These are phyloP conservation scores for Diuraphis noxia DNA, from an alignment of 1,140 invertebrate genomes.

Conservation along the genomic window DNA sequence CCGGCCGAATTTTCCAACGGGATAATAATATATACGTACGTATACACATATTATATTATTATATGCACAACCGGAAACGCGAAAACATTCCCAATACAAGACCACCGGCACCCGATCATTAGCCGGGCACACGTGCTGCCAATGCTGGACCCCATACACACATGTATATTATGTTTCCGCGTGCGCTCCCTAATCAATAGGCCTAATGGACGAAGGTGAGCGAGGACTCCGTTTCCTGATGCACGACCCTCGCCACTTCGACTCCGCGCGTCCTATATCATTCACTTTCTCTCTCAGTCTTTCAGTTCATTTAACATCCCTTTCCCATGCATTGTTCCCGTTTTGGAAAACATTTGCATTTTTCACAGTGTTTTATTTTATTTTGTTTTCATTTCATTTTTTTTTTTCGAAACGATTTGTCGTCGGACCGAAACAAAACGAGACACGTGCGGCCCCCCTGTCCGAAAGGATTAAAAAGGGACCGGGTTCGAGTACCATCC, in stretches of 20 bases:
- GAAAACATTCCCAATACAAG: slow-evolving; percentile 51
- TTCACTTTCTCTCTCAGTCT: slow-evolving; percentile 11
- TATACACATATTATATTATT: too few species aligned
- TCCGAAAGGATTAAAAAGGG: slow-evolving; percentile 49
- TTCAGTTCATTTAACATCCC: slow-evolving; percentile 43
- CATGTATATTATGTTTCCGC: slow-evolving; percentile 7
- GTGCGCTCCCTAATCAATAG: slow-evolving; percentile 24
- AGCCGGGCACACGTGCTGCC: slow-evolving; percentile 42
- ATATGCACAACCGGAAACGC: slow-evolving; percentile 35
- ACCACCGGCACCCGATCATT: slow-evolving; percentile 48
- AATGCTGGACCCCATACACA: neutral
- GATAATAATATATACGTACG: neutral
- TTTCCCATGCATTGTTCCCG: slow-evolving; percentile 36
- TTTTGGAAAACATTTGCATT: slow-evolving; percentile 51
- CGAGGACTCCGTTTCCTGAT: slow-evolving; percentile 41
- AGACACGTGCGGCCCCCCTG: slow-evolving; percentile 30
- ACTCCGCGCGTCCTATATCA: neutral
- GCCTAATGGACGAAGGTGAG: slow-evolving; percentile 50
- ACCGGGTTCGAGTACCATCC: slow-evolving; percentile 19
- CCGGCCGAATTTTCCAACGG: slow-evolving; percentile 3
- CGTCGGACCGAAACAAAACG: slow-evolving; percentile 49
- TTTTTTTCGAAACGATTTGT: slow-evolving; percentile 30
- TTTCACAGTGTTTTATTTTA: slow-evolving; percentile 23
- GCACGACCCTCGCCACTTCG: neutral
- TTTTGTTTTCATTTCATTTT: neutral